Conservation (phyloP, 1,140 invertebrate genomes). For the Heliothis virescens region DNA sequence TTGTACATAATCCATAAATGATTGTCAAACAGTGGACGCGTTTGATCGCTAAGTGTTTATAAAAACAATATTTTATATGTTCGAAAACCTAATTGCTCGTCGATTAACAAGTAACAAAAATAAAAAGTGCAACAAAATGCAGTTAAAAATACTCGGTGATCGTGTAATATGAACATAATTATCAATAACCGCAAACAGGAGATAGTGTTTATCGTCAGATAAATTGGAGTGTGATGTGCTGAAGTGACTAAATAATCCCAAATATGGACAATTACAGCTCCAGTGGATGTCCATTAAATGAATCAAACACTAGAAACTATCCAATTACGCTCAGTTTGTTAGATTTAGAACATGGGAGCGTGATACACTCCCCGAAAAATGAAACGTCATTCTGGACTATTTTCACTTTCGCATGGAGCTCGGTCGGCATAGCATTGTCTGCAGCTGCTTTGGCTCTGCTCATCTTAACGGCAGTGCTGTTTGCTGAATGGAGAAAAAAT, state of each 20-base stretch:
- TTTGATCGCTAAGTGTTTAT: neutral
- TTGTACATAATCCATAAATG: conserved; percentile 33
- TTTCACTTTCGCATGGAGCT: conserved; percentile 58
- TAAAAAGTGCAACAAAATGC: neutral
- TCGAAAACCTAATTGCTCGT: neutral
- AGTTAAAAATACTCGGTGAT: neutral
- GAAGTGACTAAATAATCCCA: conserved; percentile 24
- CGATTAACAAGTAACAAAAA: neutral
- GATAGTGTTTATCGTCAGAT: conserved; percentile 17
- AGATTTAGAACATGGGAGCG: neutral
- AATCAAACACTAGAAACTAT: neutral
- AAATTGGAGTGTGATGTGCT: conserved; percentile 17
- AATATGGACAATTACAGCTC: conserved; percentile 21
- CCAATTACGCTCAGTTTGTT: too few relatives aligned
- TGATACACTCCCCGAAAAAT: neutral
- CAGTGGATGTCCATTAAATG: conserved; percentile 16
- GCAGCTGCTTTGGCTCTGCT: conserved; percentile 61
- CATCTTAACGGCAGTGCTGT: conserved; percentile 68
- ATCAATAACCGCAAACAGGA: conserved; percentile 3
- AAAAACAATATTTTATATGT: neutral
- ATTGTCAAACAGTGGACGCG: conserved; percentile 21
- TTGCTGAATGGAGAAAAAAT: conserved; percentile 72
- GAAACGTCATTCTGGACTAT: conserved; percentile 34
- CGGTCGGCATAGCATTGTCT: conserved; percentile 68
- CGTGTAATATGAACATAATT: conserved; percentile 1